A percentile compares a stretch with the other conserved stretches of the same genome.
Evolutionary conservation across 2,888 invertebrate species (phyloP).

Genomic region (Lordiphosa andalusiaca): DNA sequence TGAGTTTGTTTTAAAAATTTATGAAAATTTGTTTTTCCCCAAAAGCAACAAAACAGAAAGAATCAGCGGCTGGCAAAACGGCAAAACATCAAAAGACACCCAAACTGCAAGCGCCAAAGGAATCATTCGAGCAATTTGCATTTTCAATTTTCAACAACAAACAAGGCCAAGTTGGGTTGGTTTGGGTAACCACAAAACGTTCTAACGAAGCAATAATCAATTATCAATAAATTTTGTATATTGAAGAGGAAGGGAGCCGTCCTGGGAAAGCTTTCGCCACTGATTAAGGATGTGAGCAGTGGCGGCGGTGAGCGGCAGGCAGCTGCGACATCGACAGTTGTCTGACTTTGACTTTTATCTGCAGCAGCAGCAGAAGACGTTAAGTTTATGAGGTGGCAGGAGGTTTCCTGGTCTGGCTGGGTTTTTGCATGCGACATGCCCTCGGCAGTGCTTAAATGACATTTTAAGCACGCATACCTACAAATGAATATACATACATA

Average conservation of each 20-base stretch:
- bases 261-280: conserved; percentile 34
- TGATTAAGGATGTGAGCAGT: conserved; percentile 62
- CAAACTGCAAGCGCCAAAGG: conserved; percentile 34
- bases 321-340: too few species aligned
- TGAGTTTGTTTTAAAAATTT: conserved; percentile 74
- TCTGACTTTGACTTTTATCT: conserved; percentile 59
- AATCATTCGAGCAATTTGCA: conserved; percentile 71
- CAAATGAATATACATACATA: conserved; percentile 15
- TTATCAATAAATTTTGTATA: conserved; percentile 73
- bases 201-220: conserved; percentile 77
- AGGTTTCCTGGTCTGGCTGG: conserved; percentile 11
- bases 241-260: conserved; percentile 3
- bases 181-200: conserved; percentile 41
- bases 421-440: conserved; percentile 25
- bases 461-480: conserved; percentile 58
- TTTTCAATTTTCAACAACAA: conserved; percentile 76
- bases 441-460: conserved; percentile 58
- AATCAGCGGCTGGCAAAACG: conserved; percentile 14
- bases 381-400: not conserved
- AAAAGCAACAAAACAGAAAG: conserved; percentile 42
- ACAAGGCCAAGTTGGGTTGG: conserved; percentile 30
- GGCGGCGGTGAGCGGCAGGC: conserved; percentile 5
- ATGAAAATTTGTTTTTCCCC: conserved; percentile 71
- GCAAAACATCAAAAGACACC: conserved; percentile 39
- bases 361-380: conserved; percentile 16